Conservation (phyloP, 2,113 vertebrate species). For the Hemicordylus capensis region DNA sequence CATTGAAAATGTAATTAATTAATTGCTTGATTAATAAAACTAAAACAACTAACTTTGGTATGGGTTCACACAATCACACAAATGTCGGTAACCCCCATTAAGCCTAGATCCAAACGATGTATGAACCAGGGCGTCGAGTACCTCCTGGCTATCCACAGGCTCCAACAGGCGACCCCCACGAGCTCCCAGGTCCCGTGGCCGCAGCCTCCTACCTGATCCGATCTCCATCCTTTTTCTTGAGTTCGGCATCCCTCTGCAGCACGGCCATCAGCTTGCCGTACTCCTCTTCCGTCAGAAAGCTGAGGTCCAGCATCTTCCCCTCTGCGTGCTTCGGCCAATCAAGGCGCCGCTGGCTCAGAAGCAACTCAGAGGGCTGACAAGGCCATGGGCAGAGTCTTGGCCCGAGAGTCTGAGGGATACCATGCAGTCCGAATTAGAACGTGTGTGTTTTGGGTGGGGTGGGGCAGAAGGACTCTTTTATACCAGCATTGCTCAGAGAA, state of each 20-base stretch:
- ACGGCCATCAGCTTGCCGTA: slow-evolving; percentile 74
- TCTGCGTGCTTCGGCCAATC: slow-evolving; percentile 22
- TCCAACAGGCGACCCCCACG: too few relatives aligned
- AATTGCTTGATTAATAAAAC: too few relatives aligned
- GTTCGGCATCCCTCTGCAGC: slow-evolving; percentile 76
- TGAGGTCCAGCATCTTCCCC: slow-evolving; percentile 73
- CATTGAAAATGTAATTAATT: too few relatives aligned
- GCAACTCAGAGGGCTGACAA: not conserved
- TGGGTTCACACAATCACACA: too few relatives aligned
- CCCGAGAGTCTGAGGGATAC: not conserved
- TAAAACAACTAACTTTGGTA: too few relatives aligned
- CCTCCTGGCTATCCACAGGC: too few relatives aligned
- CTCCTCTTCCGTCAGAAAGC: slow-evolving; percentile 74
- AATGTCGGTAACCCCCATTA: too few relatives aligned
- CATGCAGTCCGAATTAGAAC: not conserved
- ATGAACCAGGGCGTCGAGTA: too few relatives aligned
- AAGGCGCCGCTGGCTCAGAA: not conserved
- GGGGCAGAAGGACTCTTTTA: slow-evolving; percentile 23
- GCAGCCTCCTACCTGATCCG: slow-evolving; percentile 72
- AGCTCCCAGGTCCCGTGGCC: too few relatives aligned
- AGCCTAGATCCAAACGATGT: too few relatives aligned
- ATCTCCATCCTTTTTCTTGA: slow-evolving; percentile 75
- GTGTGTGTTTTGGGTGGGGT: too few relatives aligned
- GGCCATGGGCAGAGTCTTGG: not conserved
- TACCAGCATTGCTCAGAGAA: slow-evolving; percentile 22